These are phyloP conservation scores for Agapornis roseicollis DNA, from an alignment of 2,113 vertebrate genomes.

Conservation along the genomic window DNA sequence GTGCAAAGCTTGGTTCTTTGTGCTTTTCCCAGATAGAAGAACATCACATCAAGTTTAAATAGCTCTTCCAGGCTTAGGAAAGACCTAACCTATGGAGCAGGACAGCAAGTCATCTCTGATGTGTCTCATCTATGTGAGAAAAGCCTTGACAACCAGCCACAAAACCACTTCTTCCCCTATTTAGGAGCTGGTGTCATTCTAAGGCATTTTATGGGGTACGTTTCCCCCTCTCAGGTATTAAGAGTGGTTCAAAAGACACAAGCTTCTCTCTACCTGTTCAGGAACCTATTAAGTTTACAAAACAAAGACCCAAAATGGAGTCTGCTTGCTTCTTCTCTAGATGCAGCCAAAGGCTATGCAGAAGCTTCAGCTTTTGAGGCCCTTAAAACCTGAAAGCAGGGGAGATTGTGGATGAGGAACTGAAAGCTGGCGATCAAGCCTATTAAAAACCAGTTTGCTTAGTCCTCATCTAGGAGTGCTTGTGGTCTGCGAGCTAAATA, in stretches of 20 bases:
- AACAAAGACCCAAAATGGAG: background rate
- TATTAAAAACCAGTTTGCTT: background rate
- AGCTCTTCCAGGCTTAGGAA: background rate
- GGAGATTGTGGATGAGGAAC: background rate
- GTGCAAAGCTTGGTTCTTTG: background rate
- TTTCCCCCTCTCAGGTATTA: background rate
- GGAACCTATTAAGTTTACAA: background rate
- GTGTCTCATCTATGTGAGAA: background rate
- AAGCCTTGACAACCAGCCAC: background rate
- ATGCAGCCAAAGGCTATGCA: background rate
- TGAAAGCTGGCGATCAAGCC: background rate
- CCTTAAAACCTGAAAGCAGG: background rate
- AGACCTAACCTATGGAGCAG: background rate
- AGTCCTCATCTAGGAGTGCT: background rate
- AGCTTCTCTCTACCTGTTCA: background rate
- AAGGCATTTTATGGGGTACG: background rate
- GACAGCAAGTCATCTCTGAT: background rate
- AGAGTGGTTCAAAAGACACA: background rate
- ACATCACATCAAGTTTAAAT: accelerated
- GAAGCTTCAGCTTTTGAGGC: background rate
- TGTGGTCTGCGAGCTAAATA: background rate
- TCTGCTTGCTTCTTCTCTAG: background rate
- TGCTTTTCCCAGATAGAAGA: background rate
- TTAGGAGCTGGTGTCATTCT: background rate
- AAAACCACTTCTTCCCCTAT: background rate